Percentiles rank a stretch among this genome's conserved stretches.
Evolutionary conservation across 2,888 invertebrate species (phyloP).

Genomic region (Caenorhabditis japonica): DNA sequence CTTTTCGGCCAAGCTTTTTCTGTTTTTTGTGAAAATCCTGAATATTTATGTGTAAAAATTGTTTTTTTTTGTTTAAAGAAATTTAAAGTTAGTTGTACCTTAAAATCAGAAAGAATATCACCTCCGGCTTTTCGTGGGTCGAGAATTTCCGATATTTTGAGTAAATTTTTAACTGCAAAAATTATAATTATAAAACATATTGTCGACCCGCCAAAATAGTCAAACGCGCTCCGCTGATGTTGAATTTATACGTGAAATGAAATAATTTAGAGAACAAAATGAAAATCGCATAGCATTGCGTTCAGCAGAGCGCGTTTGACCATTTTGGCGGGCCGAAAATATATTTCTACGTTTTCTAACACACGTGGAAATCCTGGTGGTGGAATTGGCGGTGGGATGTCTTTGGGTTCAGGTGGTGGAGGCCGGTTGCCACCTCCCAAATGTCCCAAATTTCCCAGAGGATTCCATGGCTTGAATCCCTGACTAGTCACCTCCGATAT

Average conservation of each 20-base stretch:
- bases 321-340: too few species aligned
- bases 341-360: too few species aligned
- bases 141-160: conserved; percentile 39
- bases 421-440: conserved; percentile 18
- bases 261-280: too few species aligned
- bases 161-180: conserved; percentile 26
- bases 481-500: conserved; percentile 39
- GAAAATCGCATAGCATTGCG: too few species aligned
- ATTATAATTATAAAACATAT: background rate
- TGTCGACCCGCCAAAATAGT: conserved; percentile 1
- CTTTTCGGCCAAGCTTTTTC: conserved; percentile 17
- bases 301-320: too few species aligned
- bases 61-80: background rate
- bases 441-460: conserved; percentile 4
- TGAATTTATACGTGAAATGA: too few species aligned
- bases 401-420: conserved; percentile 1
- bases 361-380: conserved; percentile 46
- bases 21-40: conserved; percentile 37
- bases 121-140: conserved; percentile 14
- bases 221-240: too few species aligned
- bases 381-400: conserved; percentile 40
- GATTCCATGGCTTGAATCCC: conserved; percentile 41
- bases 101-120: conserved; percentile 34
- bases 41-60: background rate
- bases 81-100: conserved; percentile 1